phyloP scores from a whole-genome alignment of 2,113 vertebrate genomes.

The Petaurus breviceps region DNA sequence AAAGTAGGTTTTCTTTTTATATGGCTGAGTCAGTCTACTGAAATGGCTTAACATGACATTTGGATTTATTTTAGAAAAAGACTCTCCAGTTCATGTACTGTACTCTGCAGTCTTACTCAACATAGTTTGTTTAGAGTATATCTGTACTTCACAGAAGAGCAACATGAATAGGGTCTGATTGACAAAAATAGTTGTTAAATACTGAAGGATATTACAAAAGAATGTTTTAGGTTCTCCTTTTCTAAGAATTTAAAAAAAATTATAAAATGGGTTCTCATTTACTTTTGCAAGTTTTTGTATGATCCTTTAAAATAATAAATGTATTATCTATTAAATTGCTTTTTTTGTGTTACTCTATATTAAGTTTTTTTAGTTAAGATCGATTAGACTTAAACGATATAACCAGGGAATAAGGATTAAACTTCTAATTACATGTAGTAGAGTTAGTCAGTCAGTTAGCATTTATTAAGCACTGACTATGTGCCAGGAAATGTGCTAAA shows the following conservation, averaged over 20 bases:
- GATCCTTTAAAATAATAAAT: background rate
- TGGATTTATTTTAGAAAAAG: slow-evolving; percentile 22
- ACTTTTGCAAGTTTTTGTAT: background rate
- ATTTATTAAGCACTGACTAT: background rate
- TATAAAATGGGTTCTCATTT: background rate
- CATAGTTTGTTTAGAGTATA: slow-evolving; percentile 11
- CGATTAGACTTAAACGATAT: background rate
- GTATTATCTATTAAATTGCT: background rate
- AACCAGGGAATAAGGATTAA: background rate
- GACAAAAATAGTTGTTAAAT: slow-evolving; percentile 17
- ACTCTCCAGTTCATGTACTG: slow-evolving; percentile 20
- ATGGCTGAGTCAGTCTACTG: background rate
- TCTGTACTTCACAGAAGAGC: slow-evolving; percentile 3
- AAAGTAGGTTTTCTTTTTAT: background rate
- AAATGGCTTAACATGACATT: slow-evolving; percentile 30
- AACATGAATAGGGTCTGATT: slow-evolving; percentile 8
- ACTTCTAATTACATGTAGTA: background rate
- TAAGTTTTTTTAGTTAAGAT: background rate
- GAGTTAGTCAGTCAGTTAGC: background rate
- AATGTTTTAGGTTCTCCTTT: slow-evolving; percentile 3
- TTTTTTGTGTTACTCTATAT: background rate
- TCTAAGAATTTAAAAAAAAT: slow-evolving; percentile 14
- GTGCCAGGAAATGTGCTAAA: background rate
- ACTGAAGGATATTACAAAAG: background rate
- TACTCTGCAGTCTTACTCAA: slow-evolving; percentile 20